phyloP scores from a whole-genome alignment of 2,888 invertebrate species.

The Herminia tarsipennalis region DNA sequence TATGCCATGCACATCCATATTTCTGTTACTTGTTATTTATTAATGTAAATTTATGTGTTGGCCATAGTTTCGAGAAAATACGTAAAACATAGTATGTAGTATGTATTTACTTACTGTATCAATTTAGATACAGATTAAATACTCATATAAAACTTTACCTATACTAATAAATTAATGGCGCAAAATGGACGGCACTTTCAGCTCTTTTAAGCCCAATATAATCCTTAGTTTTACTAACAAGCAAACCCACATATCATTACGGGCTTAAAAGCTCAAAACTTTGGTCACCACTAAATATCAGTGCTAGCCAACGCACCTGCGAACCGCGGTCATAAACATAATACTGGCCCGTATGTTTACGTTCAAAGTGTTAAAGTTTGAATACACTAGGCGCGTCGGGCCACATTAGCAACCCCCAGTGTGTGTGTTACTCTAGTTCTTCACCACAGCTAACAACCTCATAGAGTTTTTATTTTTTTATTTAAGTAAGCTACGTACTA shows the following conservation, averaged over 20 bases:
- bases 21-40: no score
- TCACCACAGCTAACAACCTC: constrained; percentile 27
- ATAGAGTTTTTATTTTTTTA: constrained; percentile 47
- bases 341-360: constrained; percentile 42
- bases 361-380: constrained; percentile 46
- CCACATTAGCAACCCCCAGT: constrained; percentile 30
- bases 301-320: constrained; percentile 37
- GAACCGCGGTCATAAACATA: constrained; percentile 32
- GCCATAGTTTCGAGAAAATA: no score
- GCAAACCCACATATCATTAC: constrained; percentile 11
- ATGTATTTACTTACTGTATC: no score
- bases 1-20: no score
- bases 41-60: no score
- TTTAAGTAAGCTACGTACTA: constrained; percentile 37
- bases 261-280: constrained; percentile 39
- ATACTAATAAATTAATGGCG: no score
- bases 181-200: no score
- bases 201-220: neutral
- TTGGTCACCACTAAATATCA: constrained; percentile 32
- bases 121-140: no score
- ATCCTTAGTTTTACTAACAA: constrained; percentile 6
- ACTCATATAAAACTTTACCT: no score
- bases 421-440: constrained; percentile 46
- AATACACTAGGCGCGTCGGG: constrained; percentile 36
- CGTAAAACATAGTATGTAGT: no score